Base-by-base conservation (phyloP, 2,113 vertebrate species). In the Xiphorhynchus elegans region DNA sequence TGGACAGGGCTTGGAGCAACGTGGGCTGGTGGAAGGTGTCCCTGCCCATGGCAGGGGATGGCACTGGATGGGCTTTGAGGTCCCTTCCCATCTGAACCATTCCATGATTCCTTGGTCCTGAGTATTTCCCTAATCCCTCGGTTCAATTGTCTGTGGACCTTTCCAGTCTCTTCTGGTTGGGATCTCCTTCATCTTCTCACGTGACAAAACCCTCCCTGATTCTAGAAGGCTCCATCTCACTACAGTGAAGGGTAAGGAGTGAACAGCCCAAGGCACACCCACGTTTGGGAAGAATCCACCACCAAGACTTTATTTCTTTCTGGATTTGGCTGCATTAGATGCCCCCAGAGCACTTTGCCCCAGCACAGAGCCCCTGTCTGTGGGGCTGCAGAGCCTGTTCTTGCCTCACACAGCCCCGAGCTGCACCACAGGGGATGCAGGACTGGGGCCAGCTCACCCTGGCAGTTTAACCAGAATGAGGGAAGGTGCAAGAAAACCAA, bases 291-390 rank as follows among this genome's bases (percentile, higher is more conserved):
- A 83, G 67, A 44, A 52, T 21, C n/a, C 18, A 31, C 26, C n/a
- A 31, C 31, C 17, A 62, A 56, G 31, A 37, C 75, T 72, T 58
- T 39, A 40, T n/a, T 76, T 63, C n/a, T 42, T 70, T 49, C 11
- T 70, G 50, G 28, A 53, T 59, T 76, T 40, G 35, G 5, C 35
- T 50, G 15, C 17, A 16, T 17, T 6, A 52, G 28, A 14, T 17
- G 1, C 2, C 31, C 29, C 26, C 31, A 55, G 20, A 35, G 11
- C 10, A 6, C 44, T 29, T 7, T 76, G 44, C 76, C 28, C 15
- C 13, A 44, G n/a, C 0, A 1, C n/a, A 50, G 18, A 50, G 17
- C 23, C 5, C 20, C 14, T 4, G 1, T 44, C 21, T 42, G 50
- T 15, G 28, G n/a, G 67, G 47, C n/a, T 67, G 20, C 37, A 69